These are phyloP conservation scores for Meandrusa payeni DNA, from an alignment of 2,888 invertebrate species.

Conservation along the genomic window DNA sequence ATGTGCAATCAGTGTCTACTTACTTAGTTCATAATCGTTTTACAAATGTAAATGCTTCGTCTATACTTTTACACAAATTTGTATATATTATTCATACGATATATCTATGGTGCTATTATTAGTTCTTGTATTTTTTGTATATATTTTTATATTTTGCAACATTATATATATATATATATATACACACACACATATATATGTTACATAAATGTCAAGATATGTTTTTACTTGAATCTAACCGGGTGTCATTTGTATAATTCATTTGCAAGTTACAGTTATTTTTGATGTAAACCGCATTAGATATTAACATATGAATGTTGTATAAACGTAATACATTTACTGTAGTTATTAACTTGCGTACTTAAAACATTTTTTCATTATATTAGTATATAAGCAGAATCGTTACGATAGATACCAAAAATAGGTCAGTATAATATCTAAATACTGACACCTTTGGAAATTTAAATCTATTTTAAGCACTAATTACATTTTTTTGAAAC, in stretches of 20 bases:
- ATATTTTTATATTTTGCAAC: constrained; percentile 21
- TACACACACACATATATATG: neutral
- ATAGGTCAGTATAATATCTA: constrained; percentile 46
- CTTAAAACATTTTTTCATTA: too few species aligned
- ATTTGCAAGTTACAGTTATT: too few species aligned
- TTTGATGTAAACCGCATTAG: too few species aligned
- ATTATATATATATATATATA: constrained; percentile 22
- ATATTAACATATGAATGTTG: too few species aligned
- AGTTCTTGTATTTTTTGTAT: constrained; percentile 33
- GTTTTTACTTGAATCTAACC: too few species aligned
- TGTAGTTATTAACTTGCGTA: constrained; percentile 22
- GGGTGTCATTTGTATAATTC: too few species aligned
- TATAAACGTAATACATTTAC: too few species aligned
- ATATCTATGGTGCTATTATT: constrained; percentile 40
- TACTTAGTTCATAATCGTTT: constrained; percentile 12
- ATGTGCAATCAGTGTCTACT: constrained; percentile 20
- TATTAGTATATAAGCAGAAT: neutral
- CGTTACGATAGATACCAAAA: constrained; percentile 46
- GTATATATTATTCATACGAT: neutral
- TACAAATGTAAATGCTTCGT: constrained; percentile 5
- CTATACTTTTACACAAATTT: neutral
- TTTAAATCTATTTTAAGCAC: constrained; percentile 30
- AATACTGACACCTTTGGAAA: constrained; percentile 27
- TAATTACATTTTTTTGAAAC: too few species aligned
- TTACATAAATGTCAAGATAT: too few species aligned